A percentile compares a stretch with the other conserved stretches of the same genome.
Evolutionary conservation across 2,113 vertebrate genomes (phyloP).

Genomic region (Ceyx melanurus): DNA sequence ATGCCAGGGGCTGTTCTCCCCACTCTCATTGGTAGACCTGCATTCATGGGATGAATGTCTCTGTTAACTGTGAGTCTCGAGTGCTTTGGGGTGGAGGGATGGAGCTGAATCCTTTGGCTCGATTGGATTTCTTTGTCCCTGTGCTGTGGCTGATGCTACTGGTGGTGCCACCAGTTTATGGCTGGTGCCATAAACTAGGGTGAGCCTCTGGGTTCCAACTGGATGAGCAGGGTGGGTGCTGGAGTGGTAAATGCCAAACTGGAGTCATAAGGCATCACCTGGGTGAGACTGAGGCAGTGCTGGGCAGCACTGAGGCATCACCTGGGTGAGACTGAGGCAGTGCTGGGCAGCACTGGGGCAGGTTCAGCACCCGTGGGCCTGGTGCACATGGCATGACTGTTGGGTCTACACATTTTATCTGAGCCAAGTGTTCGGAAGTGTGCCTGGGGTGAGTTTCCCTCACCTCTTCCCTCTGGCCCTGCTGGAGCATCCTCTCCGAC

Average conservation of each 20-base stretch:
- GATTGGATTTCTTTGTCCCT: too few relatives aligned
- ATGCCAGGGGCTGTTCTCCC: too few relatives aligned
- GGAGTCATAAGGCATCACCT: neutral
- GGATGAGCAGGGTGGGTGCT: neutral
- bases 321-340: rapidly evolving
- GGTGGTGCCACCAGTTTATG: too few relatives aligned
- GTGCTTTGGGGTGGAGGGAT: neutral
- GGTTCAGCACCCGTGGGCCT: neutral
- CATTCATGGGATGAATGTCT: neutral
- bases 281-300: rapidly evolving
- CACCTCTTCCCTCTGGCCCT: neutral
- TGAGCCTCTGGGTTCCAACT: rapidly evolving
- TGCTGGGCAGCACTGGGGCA: neutral
- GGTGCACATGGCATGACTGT: neutral
- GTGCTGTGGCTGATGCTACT: neutral
- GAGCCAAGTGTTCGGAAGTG: neutral
- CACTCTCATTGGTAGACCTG: too few relatives aligned
- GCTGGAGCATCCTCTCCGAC: neutral
- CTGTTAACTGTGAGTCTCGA: too few relatives aligned
- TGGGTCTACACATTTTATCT: neutral
- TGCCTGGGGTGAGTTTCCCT: neutral
- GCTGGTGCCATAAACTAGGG: neutral
- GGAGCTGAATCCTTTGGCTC: neutral
- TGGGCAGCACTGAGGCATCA: neutral
- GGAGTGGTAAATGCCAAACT: neutral